Evolutionary conservation across 2,113 vertebrate genomes (phyloP), one percentile per base, ranked within the genome.

Genomic region (Glaucidium brasilianum): DNA sequence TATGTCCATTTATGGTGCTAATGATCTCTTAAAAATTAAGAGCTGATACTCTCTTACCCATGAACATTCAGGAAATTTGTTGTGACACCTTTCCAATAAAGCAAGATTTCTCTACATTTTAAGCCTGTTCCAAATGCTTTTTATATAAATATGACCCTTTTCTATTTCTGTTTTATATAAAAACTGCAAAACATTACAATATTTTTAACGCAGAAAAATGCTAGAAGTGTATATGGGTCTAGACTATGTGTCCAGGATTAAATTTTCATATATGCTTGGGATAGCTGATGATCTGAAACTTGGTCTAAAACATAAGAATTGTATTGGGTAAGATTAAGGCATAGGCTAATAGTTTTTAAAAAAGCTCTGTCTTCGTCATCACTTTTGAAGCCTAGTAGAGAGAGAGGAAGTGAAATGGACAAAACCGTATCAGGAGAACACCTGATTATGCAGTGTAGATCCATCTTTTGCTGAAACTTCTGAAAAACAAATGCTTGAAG

Each of bases 1-100:
- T 35, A 4, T 71, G 66, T 87, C 25, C 16, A 12, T 85, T 89
- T 96, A 68, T 94, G 96, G 94, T 97, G 96, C 96, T 97, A 93
- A 77, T 71, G 56, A 43, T 59, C 13, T 86, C 76, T 63, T 50
- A 63, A 67, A 63, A 62, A 55, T 47, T 19, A 60, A 90, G 84
- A 96, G 80, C 35, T 90, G 76, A 39, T 89, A 53, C 52, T 86
- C 17, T 79, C 41, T n/a, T 73, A 29, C 29, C 81, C 47, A 3
- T 71, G 34, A 92, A 50, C 23, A 18, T 12, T 52, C 49, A 90
- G 62, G 60, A 69, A 87, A 86, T 15, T 37, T 91, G 66, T 64
- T 94, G 37, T 88, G 75, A 74, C 32, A 50, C 29, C 32, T 79
- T 88, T 79, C 88, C 85, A 96, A 91, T 95, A 96, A 97, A 96